Percentiles rank a stretch among this genome's conserved stretches.
Evolutionary conservation across 2,113 vertebrate species (phyloP).

Genomic region (Callospermophilus lateralis): DNA sequence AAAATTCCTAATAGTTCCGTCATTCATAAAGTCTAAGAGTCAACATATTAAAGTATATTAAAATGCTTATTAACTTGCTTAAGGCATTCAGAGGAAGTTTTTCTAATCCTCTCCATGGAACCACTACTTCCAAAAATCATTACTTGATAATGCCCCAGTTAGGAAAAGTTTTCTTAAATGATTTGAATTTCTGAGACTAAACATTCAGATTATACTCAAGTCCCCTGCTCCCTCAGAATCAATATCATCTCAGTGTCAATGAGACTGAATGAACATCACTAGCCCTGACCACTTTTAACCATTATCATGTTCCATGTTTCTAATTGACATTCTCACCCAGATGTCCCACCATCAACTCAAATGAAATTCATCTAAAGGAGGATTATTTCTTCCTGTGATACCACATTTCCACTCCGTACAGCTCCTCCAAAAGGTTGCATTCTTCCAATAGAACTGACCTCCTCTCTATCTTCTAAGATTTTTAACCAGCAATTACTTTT

Average conservation of each 20-base stretch:
- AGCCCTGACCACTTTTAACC: background rate
- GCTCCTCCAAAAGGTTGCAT: background rate
- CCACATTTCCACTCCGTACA: background rate
- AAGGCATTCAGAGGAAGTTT: background rate
- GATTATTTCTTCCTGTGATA: background rate
- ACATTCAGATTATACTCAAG: background rate
- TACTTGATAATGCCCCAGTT: background rate
- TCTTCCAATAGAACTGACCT: background rate
- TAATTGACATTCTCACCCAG: background rate
- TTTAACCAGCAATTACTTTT: background rate
- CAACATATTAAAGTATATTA: background rate
- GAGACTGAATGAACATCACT: background rate
- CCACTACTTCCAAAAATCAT: background rate
- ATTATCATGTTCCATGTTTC: slow-evolving; percentile 28
- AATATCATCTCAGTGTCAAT: background rate
- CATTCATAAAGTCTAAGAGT: background rate
- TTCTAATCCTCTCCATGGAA: background rate
- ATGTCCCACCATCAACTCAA: background rate
- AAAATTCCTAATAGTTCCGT: slow-evolving; percentile 40
- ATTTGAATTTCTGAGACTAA: background rate
- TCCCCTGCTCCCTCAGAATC: background rate
- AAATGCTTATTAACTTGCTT: background rate
- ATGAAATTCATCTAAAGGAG: background rate
- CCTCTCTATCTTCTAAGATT: background rate
- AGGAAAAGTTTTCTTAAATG: background rate